These are phyloP conservation scores for Micrastur ruficollis DNA, from an alignment of 2,797 vertebrate genomes.

Conservation along the genomic window DNA sequence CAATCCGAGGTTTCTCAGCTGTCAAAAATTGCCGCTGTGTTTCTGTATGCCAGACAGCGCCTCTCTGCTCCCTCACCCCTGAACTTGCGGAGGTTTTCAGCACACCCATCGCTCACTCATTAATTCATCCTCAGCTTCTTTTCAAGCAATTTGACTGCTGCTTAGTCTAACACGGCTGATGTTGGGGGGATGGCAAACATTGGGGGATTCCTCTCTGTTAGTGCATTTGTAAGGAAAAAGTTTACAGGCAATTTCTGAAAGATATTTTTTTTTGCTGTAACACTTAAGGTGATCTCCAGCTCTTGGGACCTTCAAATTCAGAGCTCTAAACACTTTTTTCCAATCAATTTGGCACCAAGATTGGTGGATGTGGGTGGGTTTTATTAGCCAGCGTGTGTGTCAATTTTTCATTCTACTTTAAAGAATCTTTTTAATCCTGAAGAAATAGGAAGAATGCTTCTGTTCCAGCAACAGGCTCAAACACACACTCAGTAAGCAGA, in stretches of 20 bases:
- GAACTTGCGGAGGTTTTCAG: neutral
- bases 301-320: neutral
- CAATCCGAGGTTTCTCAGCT: neutral
- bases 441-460: neutral
- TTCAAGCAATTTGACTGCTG: neutral
- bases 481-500: neutral
- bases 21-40: neutral
- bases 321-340: neutral
- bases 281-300: neutral
- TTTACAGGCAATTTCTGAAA: neutral
- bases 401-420: neutral
- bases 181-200: neutral
- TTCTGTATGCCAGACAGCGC: neutral
- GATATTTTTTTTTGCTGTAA: neutral
- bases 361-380: neutral
- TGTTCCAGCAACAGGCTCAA: neutral
- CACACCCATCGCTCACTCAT: neutral
- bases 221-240: neutral
- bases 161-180: neutral
- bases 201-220: neutral
- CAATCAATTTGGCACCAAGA: neutral
- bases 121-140: neutral
- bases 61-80: neutral
- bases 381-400: neutral
- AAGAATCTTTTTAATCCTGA: neutral